phyloP scores from a whole-genome alignment of 2,888 invertebrate species.

The Ennomos fuscantarius region DNA sequence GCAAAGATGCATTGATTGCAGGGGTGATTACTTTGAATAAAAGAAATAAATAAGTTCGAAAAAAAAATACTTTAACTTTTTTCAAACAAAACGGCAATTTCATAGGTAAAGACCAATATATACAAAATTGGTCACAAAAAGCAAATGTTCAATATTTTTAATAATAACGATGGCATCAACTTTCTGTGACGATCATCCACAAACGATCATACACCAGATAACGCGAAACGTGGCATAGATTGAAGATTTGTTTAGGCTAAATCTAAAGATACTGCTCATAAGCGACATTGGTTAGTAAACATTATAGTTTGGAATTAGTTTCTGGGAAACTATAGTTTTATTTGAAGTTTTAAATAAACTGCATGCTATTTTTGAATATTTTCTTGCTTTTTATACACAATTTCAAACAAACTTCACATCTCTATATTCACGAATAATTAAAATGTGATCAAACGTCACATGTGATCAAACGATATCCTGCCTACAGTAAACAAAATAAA shows the following conservation, averaged over 20 bases:
- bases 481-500: too few relatives aligned
- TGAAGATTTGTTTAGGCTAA: constrained; percentile 23
- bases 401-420: not conserved
- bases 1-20: too few relatives aligned
- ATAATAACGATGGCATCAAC: not conserved
- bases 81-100: too few relatives aligned
- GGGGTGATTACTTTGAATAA: too few relatives aligned
- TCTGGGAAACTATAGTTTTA: constrained; percentile 15
- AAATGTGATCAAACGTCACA: too few relatives aligned
- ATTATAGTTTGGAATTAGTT: constrained; percentile 12
- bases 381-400: constrained; percentile 7
- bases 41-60: too few relatives aligned
- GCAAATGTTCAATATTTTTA: constrained; percentile 1
- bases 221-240: constrained; percentile 9
- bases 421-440: too few relatives aligned
- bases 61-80: too few relatives aligned
- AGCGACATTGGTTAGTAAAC: constrained; percentile 25
- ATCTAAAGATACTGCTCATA: constrained; percentile 20
- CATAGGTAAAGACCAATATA: too few relatives aligned
- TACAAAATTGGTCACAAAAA: too few relatives aligned
- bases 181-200: constrained; percentile 6
- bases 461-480: too few relatives aligned
- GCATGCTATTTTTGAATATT: constrained; percentile 6
- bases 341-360: constrained; percentile 15
- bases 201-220: constrained; percentile 1